phyloP scores from a whole-genome alignment of 2,113 vertebrate species.

The Craseonycteris thonglongyai region DNA sequence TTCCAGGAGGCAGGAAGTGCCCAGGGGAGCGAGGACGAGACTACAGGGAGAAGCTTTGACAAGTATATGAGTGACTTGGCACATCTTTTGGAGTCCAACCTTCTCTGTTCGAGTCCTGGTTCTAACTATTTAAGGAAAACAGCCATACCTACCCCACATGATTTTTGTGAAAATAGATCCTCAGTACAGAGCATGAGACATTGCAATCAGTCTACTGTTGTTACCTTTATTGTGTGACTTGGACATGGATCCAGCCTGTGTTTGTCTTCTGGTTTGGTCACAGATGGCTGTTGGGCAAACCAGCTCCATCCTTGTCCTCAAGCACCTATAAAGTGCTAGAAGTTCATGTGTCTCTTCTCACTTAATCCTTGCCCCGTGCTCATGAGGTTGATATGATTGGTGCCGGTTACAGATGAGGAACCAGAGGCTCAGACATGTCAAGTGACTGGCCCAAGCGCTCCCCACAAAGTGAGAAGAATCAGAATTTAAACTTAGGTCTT shows the following conservation, averaged over 20 bases:
- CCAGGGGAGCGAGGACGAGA: neutral
- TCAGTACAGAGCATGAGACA: neutral
- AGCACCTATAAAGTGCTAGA: neutral
- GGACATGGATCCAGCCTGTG: neutral
- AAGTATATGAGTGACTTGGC: no score
- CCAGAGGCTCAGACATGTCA: neutral
- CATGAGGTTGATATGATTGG: neutral
- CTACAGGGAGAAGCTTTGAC: neutral
- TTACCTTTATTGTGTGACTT: neutral
- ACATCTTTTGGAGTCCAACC: neutral
- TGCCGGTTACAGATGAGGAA: neutral
- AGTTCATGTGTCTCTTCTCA: neutral
- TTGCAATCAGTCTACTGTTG: no score
- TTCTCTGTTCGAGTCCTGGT: neutral
- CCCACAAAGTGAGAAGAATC: neutral
- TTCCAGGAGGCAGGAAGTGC: neutral
- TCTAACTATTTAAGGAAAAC: neutral
- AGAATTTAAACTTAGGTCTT: neutral
- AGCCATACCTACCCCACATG: neutral
- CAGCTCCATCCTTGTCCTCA: neutral
- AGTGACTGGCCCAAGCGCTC: neutral
- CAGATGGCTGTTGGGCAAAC: neutral
- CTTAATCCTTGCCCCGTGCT: neutral
- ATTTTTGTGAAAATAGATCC: neutral
- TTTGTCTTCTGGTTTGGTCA: neutral